phyloP scores from a whole-genome alignment of 2,113 vertebrate species.

The Tychaedon coryphoeus region DNA sequence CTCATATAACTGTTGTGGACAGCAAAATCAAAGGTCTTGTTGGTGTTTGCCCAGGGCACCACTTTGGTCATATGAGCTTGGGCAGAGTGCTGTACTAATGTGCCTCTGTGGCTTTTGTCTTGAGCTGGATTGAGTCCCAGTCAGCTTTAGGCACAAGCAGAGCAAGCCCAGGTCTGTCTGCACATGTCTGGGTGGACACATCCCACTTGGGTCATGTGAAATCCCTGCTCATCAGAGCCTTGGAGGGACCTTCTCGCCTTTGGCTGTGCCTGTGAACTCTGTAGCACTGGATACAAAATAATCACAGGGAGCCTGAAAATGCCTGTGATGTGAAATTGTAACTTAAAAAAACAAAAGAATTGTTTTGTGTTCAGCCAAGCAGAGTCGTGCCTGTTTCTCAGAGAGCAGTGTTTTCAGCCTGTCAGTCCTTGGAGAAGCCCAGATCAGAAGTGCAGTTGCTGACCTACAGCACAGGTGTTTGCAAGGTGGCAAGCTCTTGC shows the following conservation, averaged over 20 bases:
- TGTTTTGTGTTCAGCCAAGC: conserved; percentile 7
- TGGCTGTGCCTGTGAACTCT: not conserved
- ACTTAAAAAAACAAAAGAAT: not conserved
- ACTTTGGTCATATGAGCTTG: not conserved
- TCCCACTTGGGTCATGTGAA: not conserved
- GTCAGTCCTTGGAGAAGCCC: not conserved
- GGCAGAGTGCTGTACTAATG: not conserved
- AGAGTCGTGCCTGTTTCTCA: not conserved
- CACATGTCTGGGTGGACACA: not conserved
- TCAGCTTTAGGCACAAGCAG: not conserved
- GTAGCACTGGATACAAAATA: not conserved
- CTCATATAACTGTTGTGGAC: not conserved
- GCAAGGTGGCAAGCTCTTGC: not conserved
- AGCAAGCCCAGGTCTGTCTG: conserved; percentile 4
- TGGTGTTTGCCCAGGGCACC: not conserved
- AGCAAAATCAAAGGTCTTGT: not conserved
- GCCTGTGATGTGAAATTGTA: not conserved
- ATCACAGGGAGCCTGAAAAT: not conserved
- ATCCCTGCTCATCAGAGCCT: not conserved
- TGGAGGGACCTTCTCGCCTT: not conserved
- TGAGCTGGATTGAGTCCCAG: not conserved
- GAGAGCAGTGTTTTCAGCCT: not conserved
- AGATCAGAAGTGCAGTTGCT: not conserved
- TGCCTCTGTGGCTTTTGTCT: conserved; percentile 30
- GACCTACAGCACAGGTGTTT: not conserved